phyloP scores from a whole-genome alignment of 2,888 invertebrate genomes.

The Notocelia uddmanniana region DNA sequence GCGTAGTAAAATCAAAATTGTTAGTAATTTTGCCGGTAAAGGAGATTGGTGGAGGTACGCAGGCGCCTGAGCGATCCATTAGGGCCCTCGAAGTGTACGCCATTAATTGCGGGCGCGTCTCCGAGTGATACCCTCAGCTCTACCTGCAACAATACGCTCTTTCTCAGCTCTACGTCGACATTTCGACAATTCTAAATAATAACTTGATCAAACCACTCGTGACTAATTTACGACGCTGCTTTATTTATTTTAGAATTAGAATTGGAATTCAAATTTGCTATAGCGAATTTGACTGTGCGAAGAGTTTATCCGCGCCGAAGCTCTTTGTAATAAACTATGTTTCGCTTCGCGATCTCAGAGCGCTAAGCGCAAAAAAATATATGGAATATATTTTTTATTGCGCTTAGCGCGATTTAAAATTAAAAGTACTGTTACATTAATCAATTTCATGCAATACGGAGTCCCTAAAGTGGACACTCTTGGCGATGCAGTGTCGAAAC shows the following conservation, averaged over 20 bases:
- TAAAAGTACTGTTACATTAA: no score
- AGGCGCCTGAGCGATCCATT: slow-evolving; percentile 60
- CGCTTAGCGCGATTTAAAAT: background rate
- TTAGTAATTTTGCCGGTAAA: slow-evolving; percentile 27
- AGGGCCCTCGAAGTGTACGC: slow-evolving; percentile 57
- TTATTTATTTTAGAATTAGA: slow-evolving; percentile 37
- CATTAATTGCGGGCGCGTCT: slow-evolving; percentile 59
- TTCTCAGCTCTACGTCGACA: slow-evolving; percentile 42
- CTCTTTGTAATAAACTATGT: slow-evolving; percentile 21
- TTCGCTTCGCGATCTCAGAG: background rate
- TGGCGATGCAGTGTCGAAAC: background rate
- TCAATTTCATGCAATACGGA: background rate
- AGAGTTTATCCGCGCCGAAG: background rate
- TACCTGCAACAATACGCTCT: slow-evolving; percentile 54
- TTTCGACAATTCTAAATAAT: slow-evolving; percentile 39
- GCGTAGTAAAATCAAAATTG: slow-evolving; percentile 39
- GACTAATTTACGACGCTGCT: slow-evolving; percentile 39
- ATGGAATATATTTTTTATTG: no score
- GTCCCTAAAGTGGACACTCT: slow-evolving; percentile 5
- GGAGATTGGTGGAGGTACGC: slow-evolving; percentile 46
- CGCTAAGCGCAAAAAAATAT: background rate
- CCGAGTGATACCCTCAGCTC: slow-evolving; percentile 51
- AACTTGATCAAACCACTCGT: slow-evolving; percentile 33
- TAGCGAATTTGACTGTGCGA: slow-evolving; percentile 22
- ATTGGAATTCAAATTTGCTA: slow-evolving; percentile 12